Base-by-base conservation (phyloP, 1,140 invertebrate genomes). In the Ceratosolen solmsi region DNA sequence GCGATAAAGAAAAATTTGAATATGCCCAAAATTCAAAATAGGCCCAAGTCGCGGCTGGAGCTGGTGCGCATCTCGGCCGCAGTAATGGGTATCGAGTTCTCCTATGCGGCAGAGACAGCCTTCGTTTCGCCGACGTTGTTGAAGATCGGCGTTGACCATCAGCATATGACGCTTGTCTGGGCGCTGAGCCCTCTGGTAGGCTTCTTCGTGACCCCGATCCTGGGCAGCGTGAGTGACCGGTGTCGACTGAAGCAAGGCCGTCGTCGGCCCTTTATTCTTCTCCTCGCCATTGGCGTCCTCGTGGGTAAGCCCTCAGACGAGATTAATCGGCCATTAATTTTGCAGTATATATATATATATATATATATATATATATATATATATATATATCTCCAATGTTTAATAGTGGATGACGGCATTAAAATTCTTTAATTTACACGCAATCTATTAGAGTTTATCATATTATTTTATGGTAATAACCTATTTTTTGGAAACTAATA, bases 51-150 rank as follows among this genome's bases (percentile, higher is more conserved):
- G 1, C 92, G 96, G 27, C 88, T 93, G 11, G 97, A 99, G 88
- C 89, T 99, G 58, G 94, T 98, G 51, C 92, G 96, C 2, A 94
- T 99, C 70, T 98, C 97, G 17, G 96, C 97, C 0, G 97, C 97
- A 0, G 98, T 99, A 0, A 98, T 98, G 95, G 98, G 98, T 0
- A 99, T 99, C 65, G 98, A 99, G 90, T 98, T 99, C 90, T 98
- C 97, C 0, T 99, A 99, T 87, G 97, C 98, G 0, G 98, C 97
- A 0, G 98, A 99, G 92, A 98, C 98, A 0, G 98, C 98, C 0
- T 99, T 99, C 91, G 98, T 99, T 0, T 99, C 97, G 1, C 98
- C 98, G 1, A 98, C 97, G 0, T 91, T 99, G 15, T 93, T 99
- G 0, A 97, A 98, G 92, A 97, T 99, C 78, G 98, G 98, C 17